These are phyloP conservation scores for Lycia hirtaria DNA, from an alignment of 2,888 invertebrate species.

Conservation along the genomic window DNA sequence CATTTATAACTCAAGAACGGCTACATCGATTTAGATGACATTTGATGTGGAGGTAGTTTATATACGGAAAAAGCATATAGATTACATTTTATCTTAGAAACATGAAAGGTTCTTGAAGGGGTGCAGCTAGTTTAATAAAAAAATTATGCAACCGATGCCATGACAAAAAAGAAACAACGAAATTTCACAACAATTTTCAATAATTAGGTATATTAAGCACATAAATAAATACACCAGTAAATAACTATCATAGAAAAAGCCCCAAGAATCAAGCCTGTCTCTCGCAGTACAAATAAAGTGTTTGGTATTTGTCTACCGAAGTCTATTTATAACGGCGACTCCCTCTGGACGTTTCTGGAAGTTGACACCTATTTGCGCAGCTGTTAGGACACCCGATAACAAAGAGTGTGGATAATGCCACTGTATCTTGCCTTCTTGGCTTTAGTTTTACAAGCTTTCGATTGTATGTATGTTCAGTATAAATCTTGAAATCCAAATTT, in stretches of 20 bases:
- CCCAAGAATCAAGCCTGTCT: neutral
- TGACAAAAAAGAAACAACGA: too few species aligned
- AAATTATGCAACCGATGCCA: too few species aligned
- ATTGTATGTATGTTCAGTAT: too few species aligned
- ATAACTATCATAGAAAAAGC: neutral
- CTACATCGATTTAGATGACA: too few species aligned
- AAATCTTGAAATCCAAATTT: too few species aligned
- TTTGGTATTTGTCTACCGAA: slow-evolving; percentile 14
- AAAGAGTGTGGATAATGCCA: neutral
- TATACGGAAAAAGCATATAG: too few species aligned
- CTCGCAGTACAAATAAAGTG: slow-evolving; percentile 12
- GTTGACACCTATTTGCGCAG: slow-evolving; percentile 23
- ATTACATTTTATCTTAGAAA: too few species aligned
- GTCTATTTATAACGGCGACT: slow-evolving; percentile 23
- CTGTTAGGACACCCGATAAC: slow-evolving; percentile 22
- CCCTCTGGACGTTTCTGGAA: slow-evolving; percentile 23
- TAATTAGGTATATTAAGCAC: neutral
- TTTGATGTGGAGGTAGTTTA: too few species aligned
- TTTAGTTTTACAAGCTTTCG: too few species aligned
- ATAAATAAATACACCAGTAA: neutral
- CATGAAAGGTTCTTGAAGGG: too few species aligned
- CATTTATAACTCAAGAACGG: too few species aligned
- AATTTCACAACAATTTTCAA: neutral
- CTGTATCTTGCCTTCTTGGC: neutral
- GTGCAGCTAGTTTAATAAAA: too few species aligned